These are phyloP conservation scores for Lepidochrysops patricia DNA, from an alignment of 2,888 invertebrate species.

Conservation along the genomic window DNA sequence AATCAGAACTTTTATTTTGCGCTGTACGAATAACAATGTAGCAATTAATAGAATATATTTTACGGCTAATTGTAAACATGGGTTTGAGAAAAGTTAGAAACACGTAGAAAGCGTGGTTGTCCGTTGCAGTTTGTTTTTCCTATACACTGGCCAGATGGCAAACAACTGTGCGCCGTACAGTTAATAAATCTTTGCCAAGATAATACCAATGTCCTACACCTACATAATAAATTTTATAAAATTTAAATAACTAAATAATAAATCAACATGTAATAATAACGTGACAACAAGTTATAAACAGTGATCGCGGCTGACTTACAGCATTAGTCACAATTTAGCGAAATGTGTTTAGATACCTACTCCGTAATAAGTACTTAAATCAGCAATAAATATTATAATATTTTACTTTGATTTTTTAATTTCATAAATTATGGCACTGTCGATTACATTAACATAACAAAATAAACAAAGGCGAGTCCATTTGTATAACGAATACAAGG, in stretches of 20 bases:
- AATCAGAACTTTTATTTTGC: not conserved
- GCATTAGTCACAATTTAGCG: not conserved
- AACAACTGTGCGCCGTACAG: not conserved
- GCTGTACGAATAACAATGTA: not conserved
- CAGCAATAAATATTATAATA: not conserved
- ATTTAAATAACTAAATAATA: not conserved
- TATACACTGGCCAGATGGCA: not conserved
- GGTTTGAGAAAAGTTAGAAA: constrained; percentile 7
- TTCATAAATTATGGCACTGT: no score
- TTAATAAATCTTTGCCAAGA: not conserved
- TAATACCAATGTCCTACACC: not conserved
- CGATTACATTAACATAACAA: not conserved
- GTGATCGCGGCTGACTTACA: not conserved
- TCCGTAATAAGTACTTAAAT: no score
- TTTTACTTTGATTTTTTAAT: no score
- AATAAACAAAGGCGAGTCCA: not conserved
- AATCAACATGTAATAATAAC: not conserved
- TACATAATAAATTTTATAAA: not conserved
- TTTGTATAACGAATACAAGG: not conserved
- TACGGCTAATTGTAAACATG: not conserved
- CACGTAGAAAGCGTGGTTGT: not conserved
- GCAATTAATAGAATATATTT: not conserved
- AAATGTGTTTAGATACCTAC: not conserved
- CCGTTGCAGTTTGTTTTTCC: not conserved
- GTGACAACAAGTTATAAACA: not conserved